Base-by-base conservation (phyloP, 1,140 invertebrate genomes). In the Pachyrhynchus sulphureomaculatus region DNA sequence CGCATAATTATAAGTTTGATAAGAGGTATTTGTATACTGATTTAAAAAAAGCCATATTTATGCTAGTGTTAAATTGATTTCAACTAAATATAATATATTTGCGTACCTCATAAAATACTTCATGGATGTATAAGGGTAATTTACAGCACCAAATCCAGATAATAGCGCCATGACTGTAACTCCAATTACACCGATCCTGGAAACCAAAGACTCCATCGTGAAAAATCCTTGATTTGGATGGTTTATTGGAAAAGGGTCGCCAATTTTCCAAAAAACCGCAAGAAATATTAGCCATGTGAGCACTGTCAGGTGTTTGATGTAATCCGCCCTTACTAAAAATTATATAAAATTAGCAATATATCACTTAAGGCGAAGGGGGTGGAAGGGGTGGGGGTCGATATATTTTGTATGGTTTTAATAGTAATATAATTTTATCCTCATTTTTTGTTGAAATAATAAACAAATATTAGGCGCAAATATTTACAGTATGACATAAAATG, bases 81-180 rank as follows among this genome's bases (percentile, higher is more conserved):
- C 10, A 34, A 12, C 13, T 13, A 34, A 34, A 17, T 41, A 15
- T 48, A 20, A 49, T 59, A 36, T 17, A 33, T 8, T 42, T 32
- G 4, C 15, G 62, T 82, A 92, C 86, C 93, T 88, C 81, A 98
- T 96, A 79, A 99, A 99, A 75, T 95, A 96, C 44, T 94, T 87
- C 96, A 99, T 99, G 23, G 94, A 99, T 4, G 95, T 96, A 75
- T 99, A 99, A 0, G 98, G 98, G 80, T 97, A 99, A 79, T 99
- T 99, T 8, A 99, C 97, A 66, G 98, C 98, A 88, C 98, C 97
- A 83, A 99, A 99, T 20, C 98, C 97, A 8, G 97, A 99, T 1
- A 99, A 80, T 29, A 99, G 80, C 0, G 97, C 97, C 96, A 99
- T 99, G 2, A 99, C 91, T 12, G 98, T 99, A 0, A 99, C 98